Percentiles rank a stretch among this genome's conserved stretches.
These are phyloP conservation scores for Apus apus DNA, from an alignment of 2,113 vertebrate genomes.

Conservation along the genomic window DNA sequence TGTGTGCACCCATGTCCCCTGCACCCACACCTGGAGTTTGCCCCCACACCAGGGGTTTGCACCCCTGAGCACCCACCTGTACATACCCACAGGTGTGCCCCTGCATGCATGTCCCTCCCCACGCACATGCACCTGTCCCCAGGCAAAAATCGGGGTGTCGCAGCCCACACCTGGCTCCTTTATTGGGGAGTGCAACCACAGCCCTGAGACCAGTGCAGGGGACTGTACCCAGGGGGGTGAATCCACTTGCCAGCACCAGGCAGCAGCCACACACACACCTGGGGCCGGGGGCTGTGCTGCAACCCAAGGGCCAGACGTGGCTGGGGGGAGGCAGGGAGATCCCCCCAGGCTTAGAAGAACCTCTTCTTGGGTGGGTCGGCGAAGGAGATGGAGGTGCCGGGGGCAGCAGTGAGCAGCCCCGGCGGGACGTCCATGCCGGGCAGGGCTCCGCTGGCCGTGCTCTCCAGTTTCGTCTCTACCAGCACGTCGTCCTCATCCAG, in stretches of 20 bases:
- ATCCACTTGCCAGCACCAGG: rapidly evolving
- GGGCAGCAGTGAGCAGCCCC: background rate
- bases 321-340: rapidly evolving
- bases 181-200: background rate
- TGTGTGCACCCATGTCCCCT: rapidly evolving
- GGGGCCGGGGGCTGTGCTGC: rapidly evolving
- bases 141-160: background rate
- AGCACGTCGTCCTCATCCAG: background rate
- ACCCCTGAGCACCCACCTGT: background rate
- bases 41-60: background rate
- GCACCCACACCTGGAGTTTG: rapidly evolving
- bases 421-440: rapidly evolving
- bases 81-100: too few relatives aligned
- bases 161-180: background rate
- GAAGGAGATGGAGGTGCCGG: conserved; percentile 40
- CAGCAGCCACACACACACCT: rapidly evolving
- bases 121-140: background rate
- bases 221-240: background rate
- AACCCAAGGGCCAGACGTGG: rapidly evolving
- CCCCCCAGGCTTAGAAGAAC: background rate
- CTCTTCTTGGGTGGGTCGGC: background rate
- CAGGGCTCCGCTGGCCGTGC: rapidly evolving
- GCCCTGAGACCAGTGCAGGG: rapidly evolving
- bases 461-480: background rate
- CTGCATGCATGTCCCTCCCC: rapidly evolving